Evolutionary conservation across 1,140 invertebrate species (phyloP).

Genomic region (Holotrichia oblita): DNA sequence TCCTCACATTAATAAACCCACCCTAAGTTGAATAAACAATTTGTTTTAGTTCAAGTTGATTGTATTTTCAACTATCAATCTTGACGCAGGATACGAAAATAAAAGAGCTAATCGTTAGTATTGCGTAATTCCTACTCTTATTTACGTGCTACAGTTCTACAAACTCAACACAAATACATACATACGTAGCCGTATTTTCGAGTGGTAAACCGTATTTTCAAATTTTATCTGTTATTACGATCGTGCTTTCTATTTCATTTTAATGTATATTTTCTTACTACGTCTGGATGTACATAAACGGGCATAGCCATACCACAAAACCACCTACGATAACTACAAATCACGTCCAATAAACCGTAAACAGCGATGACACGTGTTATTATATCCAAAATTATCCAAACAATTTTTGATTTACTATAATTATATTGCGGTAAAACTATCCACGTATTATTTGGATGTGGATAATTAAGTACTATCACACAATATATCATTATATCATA

Average conservation of each 20-base stretch:
- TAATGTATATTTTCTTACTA: not conserved
- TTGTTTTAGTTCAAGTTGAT: no score
- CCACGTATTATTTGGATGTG: not conserved
- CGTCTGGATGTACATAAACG: not conserved
- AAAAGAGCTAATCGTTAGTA: no score
- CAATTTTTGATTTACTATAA: conserved; percentile 1
- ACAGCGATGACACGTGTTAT: not conserved
- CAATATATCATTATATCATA: not conserved
- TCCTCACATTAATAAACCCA: no score
- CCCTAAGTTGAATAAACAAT: no score
- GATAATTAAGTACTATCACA: conserved; percentile 17
- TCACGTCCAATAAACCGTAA: not conserved
- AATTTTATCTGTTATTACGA: not conserved
- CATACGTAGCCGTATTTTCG: no score
- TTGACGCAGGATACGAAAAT: no score
- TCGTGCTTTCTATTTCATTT: not conserved
- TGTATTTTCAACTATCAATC: no score
- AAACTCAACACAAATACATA: no score
- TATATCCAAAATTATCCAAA: conserved; percentile 21
- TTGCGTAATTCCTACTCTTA: no score
- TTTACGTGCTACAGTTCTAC: no score
- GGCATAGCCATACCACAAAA: not conserved
- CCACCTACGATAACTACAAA: conserved; percentile 1
- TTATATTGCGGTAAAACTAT: conserved; percentile 13
- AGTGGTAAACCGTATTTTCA: not conserved